A percentile compares a stretch with the other conserved stretches of the same genome.
Conservation (phyloP, 92 coral and sea anemone genomes). For the Epizoanthus rinbou region DNA sequence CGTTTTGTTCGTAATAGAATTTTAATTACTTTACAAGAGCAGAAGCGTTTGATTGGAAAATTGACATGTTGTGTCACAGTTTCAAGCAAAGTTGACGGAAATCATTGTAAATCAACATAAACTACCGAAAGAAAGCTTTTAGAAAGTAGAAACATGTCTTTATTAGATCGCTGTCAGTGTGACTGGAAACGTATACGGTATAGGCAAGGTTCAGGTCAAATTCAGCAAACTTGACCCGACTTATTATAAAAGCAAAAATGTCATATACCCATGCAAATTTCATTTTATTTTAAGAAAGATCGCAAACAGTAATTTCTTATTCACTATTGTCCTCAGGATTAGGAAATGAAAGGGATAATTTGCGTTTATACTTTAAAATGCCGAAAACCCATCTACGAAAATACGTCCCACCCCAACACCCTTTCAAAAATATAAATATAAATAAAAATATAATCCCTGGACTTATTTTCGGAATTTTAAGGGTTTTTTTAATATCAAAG, state of each 20-base stretch:
- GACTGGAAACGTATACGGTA: neutral
- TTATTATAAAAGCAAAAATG: neutral
- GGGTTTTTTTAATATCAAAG: neutral
- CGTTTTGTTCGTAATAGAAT: slow-evolving; percentile 6
- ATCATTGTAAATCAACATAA: too few relatives aligned
- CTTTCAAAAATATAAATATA: too few relatives aligned
- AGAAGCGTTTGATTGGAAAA: neutral
- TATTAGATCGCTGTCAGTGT: neutral
- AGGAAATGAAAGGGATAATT: neutral
- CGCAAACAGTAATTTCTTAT: neutral
- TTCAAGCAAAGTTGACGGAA: too few relatives aligned
- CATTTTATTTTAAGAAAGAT: neutral
- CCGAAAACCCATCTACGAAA: too few relatives aligned
- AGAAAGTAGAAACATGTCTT: neutral
- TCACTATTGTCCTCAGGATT: neutral
- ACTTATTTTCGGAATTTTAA: too few relatives aligned
- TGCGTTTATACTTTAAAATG: neutral
- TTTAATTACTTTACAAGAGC: neutral
- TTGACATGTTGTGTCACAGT: too few relatives aligned
- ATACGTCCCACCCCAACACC: too few relatives aligned
- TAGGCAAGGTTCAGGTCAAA: neutral
- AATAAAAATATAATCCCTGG: too few relatives aligned
- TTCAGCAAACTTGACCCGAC: neutral
- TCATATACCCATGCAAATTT: slow-evolving; percentile 1
- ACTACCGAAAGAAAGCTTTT: too few relatives aligned